Evolutionary conservation across 2,113 vertebrate species (phyloP).

Genomic region (Rissa tridactyla): DNA sequence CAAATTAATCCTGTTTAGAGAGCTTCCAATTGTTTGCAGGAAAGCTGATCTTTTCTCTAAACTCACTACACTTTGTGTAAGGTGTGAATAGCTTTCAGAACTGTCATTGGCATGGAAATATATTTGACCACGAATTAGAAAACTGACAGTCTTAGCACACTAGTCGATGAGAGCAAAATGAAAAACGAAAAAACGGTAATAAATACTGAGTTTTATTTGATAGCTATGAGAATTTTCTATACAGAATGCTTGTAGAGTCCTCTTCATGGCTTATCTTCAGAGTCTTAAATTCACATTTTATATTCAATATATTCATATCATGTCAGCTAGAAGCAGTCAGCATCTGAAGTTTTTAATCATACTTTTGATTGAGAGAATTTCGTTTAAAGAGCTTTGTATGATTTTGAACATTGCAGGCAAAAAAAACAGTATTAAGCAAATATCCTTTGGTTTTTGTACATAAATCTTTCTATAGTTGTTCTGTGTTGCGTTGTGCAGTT

Average conservation of each 20-base stretch:
- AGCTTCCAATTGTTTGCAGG: constrained; percentile 46
- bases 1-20: constrained; percentile 33
- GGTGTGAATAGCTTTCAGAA: constrained; percentile 57
- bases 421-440: neutral
- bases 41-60: constrained; percentile 48
- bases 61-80: constrained; percentile 21
- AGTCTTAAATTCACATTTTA: neutral
- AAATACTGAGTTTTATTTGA: neutral
- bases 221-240: neutral
- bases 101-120: constrained; percentile 59
- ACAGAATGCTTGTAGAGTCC: neutral
- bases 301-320: neutral
- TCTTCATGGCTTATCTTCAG: neutral
- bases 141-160: neutral
- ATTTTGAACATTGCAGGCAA: neutral
- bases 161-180: neutral
- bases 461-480: neutral
- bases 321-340: neutral
- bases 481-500: neutral
- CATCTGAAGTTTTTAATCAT: neutral
- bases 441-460: neutral
- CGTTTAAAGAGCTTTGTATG: neutral
- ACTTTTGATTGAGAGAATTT: neutral
- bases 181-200: neutral
- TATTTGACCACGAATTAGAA: constrained; percentile 58